Base-by-base conservation (phyloP, 2,797 vertebrate genomes). In the Hapalemur alaotrensis region DNA sequence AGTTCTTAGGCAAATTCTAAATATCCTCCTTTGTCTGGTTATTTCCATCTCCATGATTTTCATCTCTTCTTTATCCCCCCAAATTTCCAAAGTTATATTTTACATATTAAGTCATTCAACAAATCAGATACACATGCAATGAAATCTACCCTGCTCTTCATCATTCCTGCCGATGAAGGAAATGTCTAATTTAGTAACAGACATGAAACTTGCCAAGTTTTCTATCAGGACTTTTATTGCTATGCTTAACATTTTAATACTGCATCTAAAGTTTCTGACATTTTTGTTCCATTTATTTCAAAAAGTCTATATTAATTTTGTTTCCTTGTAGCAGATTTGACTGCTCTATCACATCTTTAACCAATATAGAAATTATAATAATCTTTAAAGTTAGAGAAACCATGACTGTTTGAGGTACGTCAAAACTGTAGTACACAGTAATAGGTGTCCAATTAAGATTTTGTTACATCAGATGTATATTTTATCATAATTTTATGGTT, bases 311-410 rank as follows among this genome's bases (percentile, higher is more conserved):
- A 13, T 63, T 93, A 78, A 90, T 52, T 97, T 72, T 59, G 4
- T 4, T 63, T 61, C 59, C n/a, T 59, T 91, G 78, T 48, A 75
- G 89, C 14, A 54, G 10, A 57, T 84, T 88, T 82, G 59, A 86
- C 41, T 95, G 5, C 4, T 52, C 59, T 8, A 50, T 78, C 9
- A 73, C 30, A 15, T 38, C 13, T 76, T 22, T 46, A 73, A 43
- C n/a, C 25, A 80, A 41, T 61, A 54, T 11, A 50, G 9, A 11
- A 76, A 76, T 89, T 80, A 38, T 13, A 84, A 78, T 46, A 89
- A 54, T 82, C 22, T 91, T 95, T 73, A 76, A 95, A 97, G 89
- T 94, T 86, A 63, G 48, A 78, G 13, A 73, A 48, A 81, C 11
- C 2, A 14, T 91, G 43, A 72, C 12, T 61, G 18, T 72, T 50